phyloP scores from a whole-genome alignment of 2,113 vertebrate species.

The Heterochromis multidens region DNA sequence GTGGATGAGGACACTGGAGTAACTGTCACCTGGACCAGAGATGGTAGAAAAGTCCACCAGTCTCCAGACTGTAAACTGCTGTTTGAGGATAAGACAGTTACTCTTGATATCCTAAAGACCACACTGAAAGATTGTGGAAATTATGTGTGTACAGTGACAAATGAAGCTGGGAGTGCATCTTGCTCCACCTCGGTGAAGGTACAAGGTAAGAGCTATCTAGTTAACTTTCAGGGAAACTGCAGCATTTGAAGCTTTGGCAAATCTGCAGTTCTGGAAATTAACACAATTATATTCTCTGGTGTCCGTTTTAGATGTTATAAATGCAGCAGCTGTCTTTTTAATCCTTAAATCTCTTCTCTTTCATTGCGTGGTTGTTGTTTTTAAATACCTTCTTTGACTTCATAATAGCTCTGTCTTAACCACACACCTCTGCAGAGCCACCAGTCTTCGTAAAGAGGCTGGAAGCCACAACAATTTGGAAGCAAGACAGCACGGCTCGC shows the following conservation, averaged over 20 bases:
- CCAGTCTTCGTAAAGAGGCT: constrained; percentile 82
- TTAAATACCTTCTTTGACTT: constrained; percentile 1
- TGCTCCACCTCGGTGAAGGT: constrained; percentile 80
- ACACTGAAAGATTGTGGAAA: constrained; percentile 87
- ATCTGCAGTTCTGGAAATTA: constrained; percentile 29
- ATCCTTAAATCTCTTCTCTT: background rate
- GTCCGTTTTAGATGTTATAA: background rate
- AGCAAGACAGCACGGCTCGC: constrained; percentile 79
- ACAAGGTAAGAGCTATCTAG: constrained; percentile 83
- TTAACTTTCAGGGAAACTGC: constrained; percentile 13
- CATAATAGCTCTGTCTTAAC: constrained; percentile 1
- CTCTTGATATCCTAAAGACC: constrained; percentile 85
- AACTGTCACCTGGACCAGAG: constrained; percentile 82
- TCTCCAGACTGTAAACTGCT: constrained; percentile 87
- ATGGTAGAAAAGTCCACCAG: constrained; percentile 83
- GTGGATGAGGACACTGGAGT: constrained; percentile 90
- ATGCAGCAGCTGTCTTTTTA: background rate
- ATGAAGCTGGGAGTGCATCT: constrained; percentile 84
- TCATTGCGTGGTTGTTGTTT: background rate
- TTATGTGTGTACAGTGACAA: constrained; percentile 83
- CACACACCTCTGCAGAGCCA: constrained; percentile 78
- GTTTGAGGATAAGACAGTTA: constrained; percentile 88
- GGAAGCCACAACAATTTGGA: constrained; percentile 85
- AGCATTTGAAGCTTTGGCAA: constrained; percentile 28
- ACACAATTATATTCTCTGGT: background rate